These are phyloP conservation scores for Ochotona curzoniae DNA, from an alignment of 2,113 vertebrate genomes.

Conservation along the genomic window DNA sequence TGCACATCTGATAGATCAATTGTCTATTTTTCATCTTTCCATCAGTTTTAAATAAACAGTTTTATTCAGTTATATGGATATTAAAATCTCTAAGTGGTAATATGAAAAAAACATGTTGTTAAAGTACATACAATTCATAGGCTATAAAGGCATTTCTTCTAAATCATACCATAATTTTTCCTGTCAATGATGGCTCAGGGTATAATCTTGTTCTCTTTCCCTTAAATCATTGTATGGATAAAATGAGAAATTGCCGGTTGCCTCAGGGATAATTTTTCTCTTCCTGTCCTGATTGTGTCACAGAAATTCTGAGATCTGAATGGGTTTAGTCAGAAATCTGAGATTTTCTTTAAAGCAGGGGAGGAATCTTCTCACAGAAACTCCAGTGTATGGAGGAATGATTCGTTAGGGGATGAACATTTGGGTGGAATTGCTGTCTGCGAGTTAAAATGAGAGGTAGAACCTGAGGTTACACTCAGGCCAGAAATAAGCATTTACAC, in stretches of 20 bases:
- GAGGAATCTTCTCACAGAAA: constrained; percentile 18
- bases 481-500: background rate
- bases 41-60: too few species aligned
- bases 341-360: constrained; percentile 36
- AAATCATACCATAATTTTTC: background rate
- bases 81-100: too few species aligned
- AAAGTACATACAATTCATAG: too few species aligned
- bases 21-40: too few species aligned
- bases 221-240: constrained; percentile 25
- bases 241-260: background rate
- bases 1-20: too few species aligned
- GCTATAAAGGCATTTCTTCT: too few species aligned
- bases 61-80: too few species aligned
- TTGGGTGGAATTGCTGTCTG: background rate
- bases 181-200: background rate
- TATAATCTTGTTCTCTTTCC: background rate
- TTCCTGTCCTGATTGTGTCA: background rate
- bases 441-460: background rate
- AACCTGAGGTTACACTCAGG: constrained; percentile 2
- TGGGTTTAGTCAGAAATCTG: constrained; percentile 51
- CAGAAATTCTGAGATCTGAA: background rate
- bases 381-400: background rate
- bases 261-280: background rate
- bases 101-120: too few species aligned
- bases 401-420: constrained; percentile 31